Percentiles rank a stretch among this genome's conserved stretches.
Evolutionary conservation across 1,140 invertebrate species (phyloP).

Genomic region (Asbolus verrucosus): DNA sequence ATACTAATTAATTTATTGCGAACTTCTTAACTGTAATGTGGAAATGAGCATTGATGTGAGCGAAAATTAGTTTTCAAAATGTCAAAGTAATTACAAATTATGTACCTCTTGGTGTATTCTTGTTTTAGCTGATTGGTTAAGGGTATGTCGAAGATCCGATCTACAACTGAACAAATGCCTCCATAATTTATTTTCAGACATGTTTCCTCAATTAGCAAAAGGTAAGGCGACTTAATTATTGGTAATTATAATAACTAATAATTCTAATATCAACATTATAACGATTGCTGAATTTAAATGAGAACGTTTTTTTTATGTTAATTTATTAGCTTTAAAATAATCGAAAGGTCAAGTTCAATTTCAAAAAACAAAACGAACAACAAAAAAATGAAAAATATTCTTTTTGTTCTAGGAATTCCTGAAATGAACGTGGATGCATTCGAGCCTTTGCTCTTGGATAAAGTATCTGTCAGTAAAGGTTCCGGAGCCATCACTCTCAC

Average conservation of each 20-base stretch:
- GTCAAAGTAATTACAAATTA: neutral
- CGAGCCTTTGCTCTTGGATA: conserved; percentile 65
- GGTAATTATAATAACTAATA: no score
- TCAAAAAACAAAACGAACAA: conserved; percentile 32
- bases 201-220: conserved; percentile 66
- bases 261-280: no score
- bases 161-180: conserved; percentile 63
- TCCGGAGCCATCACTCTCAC: conserved; percentile 64
- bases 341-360: no score
- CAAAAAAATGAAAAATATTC: conserved; percentile 23
- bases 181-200: conserved; percentile 62
- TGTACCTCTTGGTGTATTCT: neutral
- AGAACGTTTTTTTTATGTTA: no score
- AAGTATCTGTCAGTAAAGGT: conserved; percentile 65
- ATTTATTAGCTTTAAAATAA: no score
- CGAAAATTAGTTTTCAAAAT: neutral
- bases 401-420: conserved; percentile 63
- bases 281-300: no score
- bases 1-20: no score
- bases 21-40: no score
- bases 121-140: conserved; percentile 65
- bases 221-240: no score
- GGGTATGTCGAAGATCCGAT: conserved; percentile 62
- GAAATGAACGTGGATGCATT: conserved; percentile 66
- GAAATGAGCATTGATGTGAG: no score